Conservation (phyloP, 2,888 invertebrate genomes). For the Sesia bembeciformis region DNA sequence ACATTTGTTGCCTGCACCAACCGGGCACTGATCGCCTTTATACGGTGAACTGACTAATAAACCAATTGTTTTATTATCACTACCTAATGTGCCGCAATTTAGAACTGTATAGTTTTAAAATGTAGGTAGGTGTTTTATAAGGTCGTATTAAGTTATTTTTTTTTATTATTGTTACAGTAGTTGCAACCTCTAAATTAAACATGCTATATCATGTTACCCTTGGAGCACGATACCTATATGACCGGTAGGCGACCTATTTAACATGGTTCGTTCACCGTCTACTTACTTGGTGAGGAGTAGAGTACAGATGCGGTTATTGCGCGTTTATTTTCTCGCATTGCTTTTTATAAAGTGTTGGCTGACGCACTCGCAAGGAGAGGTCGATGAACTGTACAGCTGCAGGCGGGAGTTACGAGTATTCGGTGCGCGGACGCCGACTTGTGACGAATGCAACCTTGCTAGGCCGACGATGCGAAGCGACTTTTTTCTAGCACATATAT, state of each 20-base stretch:
- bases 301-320: constrained; percentile 60
- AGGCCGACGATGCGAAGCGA: constrained; percentile 13
- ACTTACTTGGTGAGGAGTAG: constrained; percentile 33
- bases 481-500: constrained; percentile 5
- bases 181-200: not conserved
- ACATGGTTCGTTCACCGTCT: constrained; percentile 54
- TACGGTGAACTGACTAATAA: constrained; percentile 25
- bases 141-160: not conserved
- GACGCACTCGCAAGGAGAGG: constrained; percentile 55
- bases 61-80: constrained; percentile 22
- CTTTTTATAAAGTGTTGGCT: constrained; percentile 64
- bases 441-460: constrained; percentile 48
- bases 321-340: constrained; percentile 65
- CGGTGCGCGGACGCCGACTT: constrained; percentile 37
- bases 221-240: constrained; percentile 25
- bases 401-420: constrained; percentile 13
- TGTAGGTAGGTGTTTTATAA: not conserved
- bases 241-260: constrained; percentile 52
- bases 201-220: constrained; percentile 31
- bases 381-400: constrained; percentile 50
- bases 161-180: not conserved
- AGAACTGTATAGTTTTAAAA: not conserved
- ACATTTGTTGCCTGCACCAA: constrained; percentile 42
- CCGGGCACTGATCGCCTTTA: constrained; percentile 35
- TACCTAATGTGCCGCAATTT: not conserved